These are phyloP conservation scores for Hemiprocne comata DNA, from an alignment of 2,113 vertebrate species.

Conservation along the genomic window DNA sequence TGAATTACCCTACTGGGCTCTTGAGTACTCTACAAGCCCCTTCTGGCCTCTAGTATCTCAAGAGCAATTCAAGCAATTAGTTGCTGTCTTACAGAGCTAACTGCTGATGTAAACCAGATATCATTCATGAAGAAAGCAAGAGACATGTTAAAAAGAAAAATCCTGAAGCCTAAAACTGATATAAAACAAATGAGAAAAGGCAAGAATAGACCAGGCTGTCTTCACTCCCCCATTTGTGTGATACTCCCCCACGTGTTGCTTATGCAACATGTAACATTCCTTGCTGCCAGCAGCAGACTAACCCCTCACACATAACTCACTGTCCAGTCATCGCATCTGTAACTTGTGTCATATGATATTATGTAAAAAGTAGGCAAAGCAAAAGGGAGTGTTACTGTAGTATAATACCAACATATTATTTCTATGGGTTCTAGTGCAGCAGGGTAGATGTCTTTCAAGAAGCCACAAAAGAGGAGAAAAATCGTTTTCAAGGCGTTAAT, in stretches of 20 bases:
- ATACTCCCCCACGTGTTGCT: not conserved
- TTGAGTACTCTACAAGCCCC: not conserved
- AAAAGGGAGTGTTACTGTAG: not conserved
- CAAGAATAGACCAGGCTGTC: not conserved
- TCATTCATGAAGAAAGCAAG: not conserved
- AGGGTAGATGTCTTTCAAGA: not conserved
- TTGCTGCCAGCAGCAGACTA: not conserved
- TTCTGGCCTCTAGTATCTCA: not conserved
- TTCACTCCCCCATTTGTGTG: not conserved
- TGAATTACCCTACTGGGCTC: not conserved
- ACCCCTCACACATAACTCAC: not conserved
- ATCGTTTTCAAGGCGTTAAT: not conserved
- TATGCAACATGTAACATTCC: not conserved
- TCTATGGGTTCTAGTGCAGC: not conserved
- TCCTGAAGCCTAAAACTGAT: not conserved
- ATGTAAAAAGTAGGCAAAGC: not conserved
- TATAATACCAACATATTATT: not conserved
- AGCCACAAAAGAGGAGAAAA: not conserved
- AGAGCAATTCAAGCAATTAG: not conserved
- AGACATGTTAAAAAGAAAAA: not conserved
- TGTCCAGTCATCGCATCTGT: not conserved
- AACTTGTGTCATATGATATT: not conserved
- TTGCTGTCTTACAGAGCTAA: not conserved
- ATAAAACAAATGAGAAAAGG: not conserved
- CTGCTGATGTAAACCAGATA: not conserved